Conservation (phyloP, 1,140 invertebrate genomes). For the Oryctes rhinoceros region DNA sequence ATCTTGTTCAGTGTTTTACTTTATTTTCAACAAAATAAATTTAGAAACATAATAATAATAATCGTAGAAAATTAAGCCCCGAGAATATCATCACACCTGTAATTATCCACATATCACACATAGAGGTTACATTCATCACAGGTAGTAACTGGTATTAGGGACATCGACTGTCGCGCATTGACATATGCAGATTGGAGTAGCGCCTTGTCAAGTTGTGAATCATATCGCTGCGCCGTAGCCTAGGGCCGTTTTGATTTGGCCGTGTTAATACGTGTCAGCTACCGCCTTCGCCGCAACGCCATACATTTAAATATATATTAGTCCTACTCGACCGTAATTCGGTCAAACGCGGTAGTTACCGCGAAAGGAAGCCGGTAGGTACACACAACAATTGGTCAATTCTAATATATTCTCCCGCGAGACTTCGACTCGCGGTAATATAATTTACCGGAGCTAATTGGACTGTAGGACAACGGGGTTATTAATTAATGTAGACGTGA, state of each 20-base stretch:
- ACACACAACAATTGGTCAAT: conserved; percentile 23
- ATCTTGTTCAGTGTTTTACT: too few species aligned
- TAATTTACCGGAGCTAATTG: conserved; percentile 26
- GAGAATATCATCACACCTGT: too few species aligned
- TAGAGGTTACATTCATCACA: neutral
- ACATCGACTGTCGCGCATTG: neutral
- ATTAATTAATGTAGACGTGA: conserved; percentile 8
- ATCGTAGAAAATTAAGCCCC: too few species aligned
- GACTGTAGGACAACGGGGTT: neutral
- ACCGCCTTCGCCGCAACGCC: neutral
- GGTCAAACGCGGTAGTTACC: neutral
- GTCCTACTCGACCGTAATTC: neutral
- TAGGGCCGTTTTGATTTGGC: neutral
- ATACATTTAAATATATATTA: conserved; percentile 31
- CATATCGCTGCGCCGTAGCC: neutral
- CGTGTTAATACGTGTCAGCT: conserved; percentile 2
- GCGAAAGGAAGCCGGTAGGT: neutral
- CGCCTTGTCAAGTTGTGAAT: conserved; percentile 16
- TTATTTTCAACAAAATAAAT: too few species aligned
- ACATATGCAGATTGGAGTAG: conserved; percentile 33
- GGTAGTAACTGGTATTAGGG: neutral
- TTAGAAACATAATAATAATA: too few species aligned
- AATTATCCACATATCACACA: neutral
- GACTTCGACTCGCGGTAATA: conserved; percentile 18
- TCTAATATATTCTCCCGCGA: conserved; percentile 20